Base-by-base conservation (phyloP, 2,888 invertebrate species). In the Conus canariensis region DNA sequence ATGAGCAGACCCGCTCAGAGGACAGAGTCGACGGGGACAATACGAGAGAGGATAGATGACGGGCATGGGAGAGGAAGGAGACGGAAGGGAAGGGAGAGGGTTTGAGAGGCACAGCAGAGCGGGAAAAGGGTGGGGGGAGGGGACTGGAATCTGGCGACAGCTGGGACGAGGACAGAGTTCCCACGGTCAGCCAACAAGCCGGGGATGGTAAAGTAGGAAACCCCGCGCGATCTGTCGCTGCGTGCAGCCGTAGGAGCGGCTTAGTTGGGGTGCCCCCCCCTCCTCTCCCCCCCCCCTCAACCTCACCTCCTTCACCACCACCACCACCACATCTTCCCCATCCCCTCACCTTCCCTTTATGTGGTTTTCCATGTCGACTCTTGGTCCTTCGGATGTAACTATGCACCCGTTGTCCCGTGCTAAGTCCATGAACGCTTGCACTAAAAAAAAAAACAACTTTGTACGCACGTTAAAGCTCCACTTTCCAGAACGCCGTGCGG, bases 91-190 rank as follows among this genome's bases (percentile, higher is more conserved):
- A 82, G 58, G 56, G 58, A 82, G 22, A 58, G 82, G 56, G 82
- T 45, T 45, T 30, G 30, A 45, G 45, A 45, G 45, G 45, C 45
- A 30, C 45, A 45, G 45, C 45, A 45, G 45, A 45, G 10, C 22
- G 10, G 19, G 12, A 45, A n/a, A 30, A n/a, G n/a, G 85, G 4
- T 7, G 59, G 59, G 12, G 59, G n/a, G 59, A 9, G 56, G n/a
- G 19, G 56, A 22, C 5, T 6, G 85, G n/a, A 85, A 59, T 59
- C 85, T 59, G 59, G 85, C 59, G 85, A 85, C 85, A 85, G 85
- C 85, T 85, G 85, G 9, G 59, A 22, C n/a, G 6, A 85, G 59
- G n/a, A 7, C 45, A 19, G 10, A 22, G n/a, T 85, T 85, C 85
- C 85, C 85, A 85, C 85, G 85, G 85, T 59, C 58, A 16, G 19